These are phyloP conservation scores for Anseranas semipalmata DNA, from an alignment of 2,113 vertebrate genomes.

Conservation along the genomic window DNA sequence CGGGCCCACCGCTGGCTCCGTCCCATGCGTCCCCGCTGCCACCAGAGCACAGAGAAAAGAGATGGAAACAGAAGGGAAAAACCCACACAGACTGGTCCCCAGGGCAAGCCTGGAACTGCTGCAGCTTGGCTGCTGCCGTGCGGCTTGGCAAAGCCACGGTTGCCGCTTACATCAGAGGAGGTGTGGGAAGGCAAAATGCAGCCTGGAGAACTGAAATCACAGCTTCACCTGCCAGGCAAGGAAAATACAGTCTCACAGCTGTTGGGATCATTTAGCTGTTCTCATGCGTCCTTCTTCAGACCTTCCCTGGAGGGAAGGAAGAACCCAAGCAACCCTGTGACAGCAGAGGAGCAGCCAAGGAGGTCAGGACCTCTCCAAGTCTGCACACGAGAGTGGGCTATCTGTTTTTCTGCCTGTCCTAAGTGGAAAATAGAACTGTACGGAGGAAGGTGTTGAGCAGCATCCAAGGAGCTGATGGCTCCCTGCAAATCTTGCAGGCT, in stretches of 20 bases:
- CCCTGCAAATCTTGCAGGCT: not conserved
- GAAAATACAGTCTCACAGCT: not conserved
- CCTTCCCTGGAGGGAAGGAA: not conserved
- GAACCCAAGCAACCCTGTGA: not conserved
- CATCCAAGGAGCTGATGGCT: not conserved
- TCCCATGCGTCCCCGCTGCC: not conserved
- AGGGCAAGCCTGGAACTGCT: not conserved
- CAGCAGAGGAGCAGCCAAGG: not conserved
- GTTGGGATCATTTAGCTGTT: not conserved
- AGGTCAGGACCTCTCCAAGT: not conserved
- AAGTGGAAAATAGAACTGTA: not conserved
- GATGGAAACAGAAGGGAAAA: not conserved
- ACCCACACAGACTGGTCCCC: accelerated
- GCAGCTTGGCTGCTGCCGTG: not conserved
- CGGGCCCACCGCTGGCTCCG: no score
- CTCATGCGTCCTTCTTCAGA: not conserved
- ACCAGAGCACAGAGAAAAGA: not conserved
- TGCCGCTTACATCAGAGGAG: accelerated
- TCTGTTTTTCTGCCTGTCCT: not conserved
- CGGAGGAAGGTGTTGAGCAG: not conserved
- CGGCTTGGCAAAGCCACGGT: not conserved
- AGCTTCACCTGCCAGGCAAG: not conserved
- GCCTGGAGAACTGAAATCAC: not conserved
- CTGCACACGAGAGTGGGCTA: accelerated
- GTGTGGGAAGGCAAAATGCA: not conserved